Evolutionary conservation across 2,113 vertebrate species (phyloP), one percentile per base, ranked within the genome.

Genomic region (Solea solea): DNA sequence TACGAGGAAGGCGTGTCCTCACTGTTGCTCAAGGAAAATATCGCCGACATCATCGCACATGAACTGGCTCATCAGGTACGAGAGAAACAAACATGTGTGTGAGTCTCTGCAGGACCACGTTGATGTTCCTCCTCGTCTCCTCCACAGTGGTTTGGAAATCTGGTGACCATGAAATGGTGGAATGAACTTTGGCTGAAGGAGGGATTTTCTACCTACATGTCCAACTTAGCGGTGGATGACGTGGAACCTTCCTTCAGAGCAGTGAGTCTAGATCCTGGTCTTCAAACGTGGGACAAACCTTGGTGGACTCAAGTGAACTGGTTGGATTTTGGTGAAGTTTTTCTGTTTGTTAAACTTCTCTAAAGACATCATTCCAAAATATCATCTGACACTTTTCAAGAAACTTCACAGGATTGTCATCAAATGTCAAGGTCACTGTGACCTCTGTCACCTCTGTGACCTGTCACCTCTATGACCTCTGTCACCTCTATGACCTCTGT

Each of bases 121-220:
- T 27, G 9, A 14, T 39, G 13, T 34, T 44, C 25, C 0, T 61
- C 46, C 13, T 63, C 2, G 2, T 72, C 62, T 63, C 34, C 0
- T 52, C 16, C 8, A 59, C 91, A 98, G 97, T 98, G 97, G 97
- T 97, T 98, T 12, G 97, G 97, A 69, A 98, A 98, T 87, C 88
- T 97, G 85, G 97, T 99, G 80, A 98, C 97, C 0, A 93, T 98
- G 88, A 89, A 74, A 5, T 99, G 97, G 97, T 98, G 97, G 97
- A 98, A 96, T 0, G 94, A 97, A 27, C 42, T 97, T 53, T 99
- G 97, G 97, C 92, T 99, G 74, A 99, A 97, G 0, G 97, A 98
- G 63, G 97, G 97, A 58, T 96, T 99, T 0, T 95, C 97, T 46
- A 95, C 93, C 1, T 99, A 96, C 0, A 88, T 96, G 64, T 87